Percentiles rank a stretch among this genome's conserved stretches.
These are phyloP conservation scores for Actinemys pallida DNA, from an alignment of 2,113 vertebrate species.

Conservation along the genomic window DNA sequence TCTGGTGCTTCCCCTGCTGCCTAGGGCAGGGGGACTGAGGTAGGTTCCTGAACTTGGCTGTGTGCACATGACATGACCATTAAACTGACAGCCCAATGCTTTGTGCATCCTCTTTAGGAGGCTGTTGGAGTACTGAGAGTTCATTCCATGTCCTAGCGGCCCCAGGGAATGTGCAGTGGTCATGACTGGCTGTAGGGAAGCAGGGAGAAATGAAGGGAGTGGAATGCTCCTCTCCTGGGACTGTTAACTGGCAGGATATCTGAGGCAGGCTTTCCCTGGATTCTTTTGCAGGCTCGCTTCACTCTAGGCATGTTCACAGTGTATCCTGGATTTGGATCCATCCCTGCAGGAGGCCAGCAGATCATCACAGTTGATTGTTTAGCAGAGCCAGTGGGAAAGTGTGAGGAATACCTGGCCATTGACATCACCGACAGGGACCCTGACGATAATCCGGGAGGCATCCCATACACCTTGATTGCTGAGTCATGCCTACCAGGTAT, in stretches of 20 bases:
- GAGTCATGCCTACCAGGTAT: slow-evolving; percentile 91
- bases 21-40: accelerated
- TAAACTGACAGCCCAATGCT: not conserved
- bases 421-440: slow-evolving; percentile 88
- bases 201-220: not conserved
- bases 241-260: not conserved
- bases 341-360: slow-evolving; percentile 81
- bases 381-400: slow-evolving; percentile 83
- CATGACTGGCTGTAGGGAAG: not conserved
- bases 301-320: slow-evolving; percentile 86
- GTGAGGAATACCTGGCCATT: slow-evolving; percentile 82
- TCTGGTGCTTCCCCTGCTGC: not conserved
- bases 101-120: not conserved
- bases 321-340: slow-evolving; percentile 81
- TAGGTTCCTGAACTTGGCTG: not conserved
- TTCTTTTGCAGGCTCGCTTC: slow-evolving; percentile 76
- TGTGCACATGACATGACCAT: not conserved
- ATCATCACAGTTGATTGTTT: slow-evolving; percentile 85
- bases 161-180: not conserved
- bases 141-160: not conserved
- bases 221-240: not conserved
- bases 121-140: not conserved
- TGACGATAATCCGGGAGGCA: slow-evolving; percentile 81
- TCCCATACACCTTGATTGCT: slow-evolving; percentile 82
- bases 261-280: not conserved